Percentiles rank a stretch among this genome's conserved stretches.
Conservation (phyloP, 2,113 vertebrate genomes). For the Otolemur garnettii region DNA sequence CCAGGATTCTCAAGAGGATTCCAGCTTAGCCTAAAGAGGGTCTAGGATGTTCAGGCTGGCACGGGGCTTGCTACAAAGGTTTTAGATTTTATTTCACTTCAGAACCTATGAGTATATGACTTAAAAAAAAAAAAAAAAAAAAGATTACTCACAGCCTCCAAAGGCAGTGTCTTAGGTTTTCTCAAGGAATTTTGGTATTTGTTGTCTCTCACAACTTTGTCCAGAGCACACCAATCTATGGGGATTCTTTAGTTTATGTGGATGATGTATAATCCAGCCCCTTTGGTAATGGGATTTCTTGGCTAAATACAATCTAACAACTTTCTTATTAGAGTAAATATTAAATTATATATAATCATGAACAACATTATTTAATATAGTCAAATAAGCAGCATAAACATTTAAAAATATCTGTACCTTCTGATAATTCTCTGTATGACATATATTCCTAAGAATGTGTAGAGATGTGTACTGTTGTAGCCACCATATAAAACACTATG, state of each 20-base stretch:
- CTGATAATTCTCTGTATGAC: not conserved
- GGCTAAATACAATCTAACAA: not conserved
- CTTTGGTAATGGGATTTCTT: not conserved
- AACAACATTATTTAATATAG: not conserved
- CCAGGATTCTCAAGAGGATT: not conserved
- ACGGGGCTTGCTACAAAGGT: not conserved
- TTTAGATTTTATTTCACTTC: not conserved
- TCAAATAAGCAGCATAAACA: not conserved
- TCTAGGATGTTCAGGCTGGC: not conserved
- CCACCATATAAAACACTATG: not conserved
- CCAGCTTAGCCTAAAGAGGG: constrained; percentile 31
- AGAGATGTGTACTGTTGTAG: not conserved
- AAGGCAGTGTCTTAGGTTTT: not conserved
- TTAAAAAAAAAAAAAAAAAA: no score
- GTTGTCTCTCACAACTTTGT: not conserved
- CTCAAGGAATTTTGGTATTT: not conserved
- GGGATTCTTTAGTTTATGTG: not conserved
- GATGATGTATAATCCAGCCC: fast-evolving
- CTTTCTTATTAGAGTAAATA: not conserved
- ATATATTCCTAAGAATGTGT: not conserved
- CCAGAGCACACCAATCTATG: not conserved
- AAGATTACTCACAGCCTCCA: not conserved
- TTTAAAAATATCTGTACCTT: not conserved
- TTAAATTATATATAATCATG: not conserved
- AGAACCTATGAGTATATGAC: no score